Evolutionary conservation across 2,113 vertebrate genomes (phyloP).

Genomic region (Callipepla californica): DNA sequence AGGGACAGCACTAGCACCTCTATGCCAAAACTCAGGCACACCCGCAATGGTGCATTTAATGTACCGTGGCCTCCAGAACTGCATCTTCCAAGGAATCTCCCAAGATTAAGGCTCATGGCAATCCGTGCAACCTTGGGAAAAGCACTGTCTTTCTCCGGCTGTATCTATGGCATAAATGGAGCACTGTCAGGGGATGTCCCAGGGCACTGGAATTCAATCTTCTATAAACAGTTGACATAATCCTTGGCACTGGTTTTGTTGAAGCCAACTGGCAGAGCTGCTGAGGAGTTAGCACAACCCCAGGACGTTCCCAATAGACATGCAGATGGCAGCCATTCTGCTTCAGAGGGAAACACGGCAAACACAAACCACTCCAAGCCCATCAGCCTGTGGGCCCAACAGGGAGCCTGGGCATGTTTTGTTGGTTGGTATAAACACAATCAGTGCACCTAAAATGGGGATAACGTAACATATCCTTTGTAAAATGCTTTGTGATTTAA

Average conservation of each 20-base stretch:
- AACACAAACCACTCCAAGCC: not conserved
- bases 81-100: not conserved
- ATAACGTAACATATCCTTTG: not conserved
- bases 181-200: conserved; percentile 49
- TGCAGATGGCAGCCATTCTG: not conserved
- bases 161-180: conserved; percentile 35
- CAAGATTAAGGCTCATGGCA: conserved; percentile 9
- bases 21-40: not conserved
- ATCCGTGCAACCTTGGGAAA: not conserved
- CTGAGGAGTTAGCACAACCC: conserved; percentile 3
- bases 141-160: conserved; percentile 36
- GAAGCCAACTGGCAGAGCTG: conserved; percentile 44
- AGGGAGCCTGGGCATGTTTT: not conserved
- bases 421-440: not conserved
- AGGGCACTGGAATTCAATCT: conserved; percentile 65
- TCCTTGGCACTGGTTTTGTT: conserved; percentile 44
- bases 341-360: not conserved
- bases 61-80: not conserved
- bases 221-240: conserved; percentile 71
- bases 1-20: not conserved
- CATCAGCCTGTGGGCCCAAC: not conserved
- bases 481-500: not conserved
- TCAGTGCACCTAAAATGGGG: not conserved
- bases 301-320: not conserved
- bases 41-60: not conserved